These are phyloP conservation scores for Panopea generosa DNA, from an alignment of 2,888 invertebrate species.

Conservation along the genomic window DNA sequence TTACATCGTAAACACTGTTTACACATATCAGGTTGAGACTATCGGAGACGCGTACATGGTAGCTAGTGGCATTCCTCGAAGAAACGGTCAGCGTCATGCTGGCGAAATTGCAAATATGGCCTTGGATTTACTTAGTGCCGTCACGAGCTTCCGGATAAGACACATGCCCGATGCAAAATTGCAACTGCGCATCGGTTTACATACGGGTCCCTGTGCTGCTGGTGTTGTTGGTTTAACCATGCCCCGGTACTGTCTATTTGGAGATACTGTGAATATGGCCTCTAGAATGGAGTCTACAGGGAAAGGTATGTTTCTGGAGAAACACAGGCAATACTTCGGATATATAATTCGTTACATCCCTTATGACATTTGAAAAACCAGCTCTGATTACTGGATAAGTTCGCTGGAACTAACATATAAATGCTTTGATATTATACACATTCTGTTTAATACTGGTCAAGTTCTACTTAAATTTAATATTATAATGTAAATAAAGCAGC, in stretches of 20 bases:
- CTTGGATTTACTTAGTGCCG: constrained; percentile 80
- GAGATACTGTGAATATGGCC: constrained; percentile 81
- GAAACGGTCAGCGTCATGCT: constrained; percentile 80
- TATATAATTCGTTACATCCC: not conserved
- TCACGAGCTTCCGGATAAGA: constrained; percentile 79
- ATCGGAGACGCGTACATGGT: constrained; percentile 84
- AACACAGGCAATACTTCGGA: not conserved
- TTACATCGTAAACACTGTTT: too few species aligned
- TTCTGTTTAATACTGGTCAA: too few species aligned
- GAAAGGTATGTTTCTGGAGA: constrained; percentile 64
- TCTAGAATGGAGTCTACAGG: constrained; percentile 81
- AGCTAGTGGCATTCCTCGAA: constrained; percentile 80
- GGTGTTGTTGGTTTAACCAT: constrained; percentile 81
- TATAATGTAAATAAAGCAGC: too few species aligned
- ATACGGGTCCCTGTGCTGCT: constrained; percentile 82
- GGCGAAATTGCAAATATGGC: constrained; percentile 83
- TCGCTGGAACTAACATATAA: too few species aligned
- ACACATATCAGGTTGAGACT: constrained; percentile 80
- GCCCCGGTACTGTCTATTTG: constrained; percentile 81
- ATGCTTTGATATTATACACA: too few species aligned
- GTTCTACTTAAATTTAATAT: too few species aligned
- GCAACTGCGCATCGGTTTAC: constrained; percentile 80
- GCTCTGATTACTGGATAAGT: too few species aligned
- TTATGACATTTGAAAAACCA: too few species aligned
- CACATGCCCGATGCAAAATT: constrained; percentile 78